Evolutionary conservation across 2,888 invertebrate genomes (phyloP).

Genomic region (Xanthia icteritia): DNA sequence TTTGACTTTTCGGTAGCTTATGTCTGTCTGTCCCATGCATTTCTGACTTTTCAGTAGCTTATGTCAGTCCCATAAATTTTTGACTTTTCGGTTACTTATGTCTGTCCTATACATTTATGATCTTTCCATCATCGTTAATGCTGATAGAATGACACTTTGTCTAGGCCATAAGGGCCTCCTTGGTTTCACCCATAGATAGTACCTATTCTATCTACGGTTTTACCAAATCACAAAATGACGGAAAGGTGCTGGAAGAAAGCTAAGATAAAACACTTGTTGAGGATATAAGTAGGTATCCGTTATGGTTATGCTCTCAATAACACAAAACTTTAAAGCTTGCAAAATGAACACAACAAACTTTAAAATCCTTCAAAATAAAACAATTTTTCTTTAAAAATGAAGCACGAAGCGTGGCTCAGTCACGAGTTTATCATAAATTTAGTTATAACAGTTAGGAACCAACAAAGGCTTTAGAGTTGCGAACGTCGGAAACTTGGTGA

Average conservation of each 20-base stretch:
- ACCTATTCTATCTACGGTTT: not conserved
- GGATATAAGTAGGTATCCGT: not conserved
- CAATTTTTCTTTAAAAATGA: conserved; percentile 10
- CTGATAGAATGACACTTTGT: not conserved
- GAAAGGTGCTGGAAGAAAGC: not conserved
- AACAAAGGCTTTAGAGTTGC: conserved; percentile 47
- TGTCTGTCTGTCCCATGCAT: not conserved
- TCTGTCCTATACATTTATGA: not conserved
- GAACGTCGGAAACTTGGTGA: conserved; percentile 40
- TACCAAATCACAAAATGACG: not conserved
- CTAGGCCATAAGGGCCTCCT: too few relatives aligned
- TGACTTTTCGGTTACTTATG: not conserved
- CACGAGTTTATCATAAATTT: conserved; percentile 45
- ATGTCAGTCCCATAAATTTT: not conserved
- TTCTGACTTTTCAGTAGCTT: not conserved
- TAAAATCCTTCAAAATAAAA: conserved; percentile 22
- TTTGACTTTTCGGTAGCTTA: not conserved
- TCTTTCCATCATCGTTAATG: not conserved
- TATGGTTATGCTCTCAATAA: not conserved
- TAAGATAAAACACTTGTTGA: not conserved
- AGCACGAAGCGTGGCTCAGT: conserved; percentile 11
- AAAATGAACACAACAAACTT: conserved; percentile 13
- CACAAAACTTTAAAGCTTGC: conserved; percentile 3
- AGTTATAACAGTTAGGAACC: conserved; percentile 45
- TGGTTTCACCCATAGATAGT: not conserved